These are phyloP conservation scores for Cygnus buccinator DNA, from an alignment of 2,113 vertebrate genomes.

Conservation along the genomic window DNA sequence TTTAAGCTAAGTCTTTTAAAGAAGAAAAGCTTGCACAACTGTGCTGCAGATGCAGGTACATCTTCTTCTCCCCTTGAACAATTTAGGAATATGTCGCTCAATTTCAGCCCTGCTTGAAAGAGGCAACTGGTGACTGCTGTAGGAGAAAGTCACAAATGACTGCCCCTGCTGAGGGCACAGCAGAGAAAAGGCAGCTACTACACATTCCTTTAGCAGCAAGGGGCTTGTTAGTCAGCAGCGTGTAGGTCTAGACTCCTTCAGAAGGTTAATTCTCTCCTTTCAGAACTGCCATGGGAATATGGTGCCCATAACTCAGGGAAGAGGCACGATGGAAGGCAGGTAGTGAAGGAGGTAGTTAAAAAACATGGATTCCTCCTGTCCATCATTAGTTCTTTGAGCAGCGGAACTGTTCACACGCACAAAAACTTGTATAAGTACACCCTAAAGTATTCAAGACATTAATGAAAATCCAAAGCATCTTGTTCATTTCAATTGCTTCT, in stretches of 20 bases:
- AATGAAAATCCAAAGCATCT: slow-evolving; percentile 42
- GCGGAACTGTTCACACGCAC: not conserved
- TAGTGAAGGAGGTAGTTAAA: not conserved
- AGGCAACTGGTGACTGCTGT: not conserved
- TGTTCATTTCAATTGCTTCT: slow-evolving; percentile 64
- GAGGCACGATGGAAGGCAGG: not conserved
- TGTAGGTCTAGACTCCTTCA: not conserved
- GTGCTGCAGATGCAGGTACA: not conserved
- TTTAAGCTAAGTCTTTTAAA: not conserved
- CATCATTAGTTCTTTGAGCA: not conserved
- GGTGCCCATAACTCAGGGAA: not conserved
- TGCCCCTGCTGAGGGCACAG: not conserved
- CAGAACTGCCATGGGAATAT: not conserved
- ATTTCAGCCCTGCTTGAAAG: not conserved
- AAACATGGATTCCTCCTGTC: not conserved
- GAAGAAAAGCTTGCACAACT: not conserved
- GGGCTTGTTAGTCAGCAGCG: not conserved
- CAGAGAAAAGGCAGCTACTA: not conserved
- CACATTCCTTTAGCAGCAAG: not conserved
- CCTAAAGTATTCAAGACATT: slow-evolving; percentile 41
- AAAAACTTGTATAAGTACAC: slow-evolving; percentile 13
- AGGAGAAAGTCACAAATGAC: not conserved
- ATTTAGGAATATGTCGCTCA: not conserved
- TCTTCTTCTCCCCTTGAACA: not conserved
- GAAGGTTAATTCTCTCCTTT: not conserved